These are phyloP conservation scores for Taeniopygia guttata DNA, from an alignment of 2,797 vertebrate species.

Conservation along the genomic window DNA sequence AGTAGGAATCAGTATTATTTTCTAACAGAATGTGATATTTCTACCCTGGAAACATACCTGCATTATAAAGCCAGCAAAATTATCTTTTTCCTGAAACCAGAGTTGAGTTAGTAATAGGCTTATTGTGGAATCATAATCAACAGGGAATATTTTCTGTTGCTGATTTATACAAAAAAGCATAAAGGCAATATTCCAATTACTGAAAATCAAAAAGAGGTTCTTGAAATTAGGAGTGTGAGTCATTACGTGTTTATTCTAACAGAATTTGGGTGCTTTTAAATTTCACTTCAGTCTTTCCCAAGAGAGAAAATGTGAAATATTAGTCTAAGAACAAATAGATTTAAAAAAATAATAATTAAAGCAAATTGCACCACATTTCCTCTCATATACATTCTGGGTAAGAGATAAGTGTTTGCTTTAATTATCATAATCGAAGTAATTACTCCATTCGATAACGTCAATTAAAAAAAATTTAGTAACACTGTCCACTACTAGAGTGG, in stretches of 20 bases:
- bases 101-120: background rate
- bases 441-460: constrained; percentile 1
- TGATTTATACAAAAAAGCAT: background rate
- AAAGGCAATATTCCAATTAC: background rate
- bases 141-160: background rate
- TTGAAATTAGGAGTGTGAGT: background rate
- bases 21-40: background rate
- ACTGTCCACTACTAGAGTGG: background rate
- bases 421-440: background rate
- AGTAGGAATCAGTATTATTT: background rate
- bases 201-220: background rate
- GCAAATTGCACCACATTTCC: background rate
- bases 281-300: background rate
- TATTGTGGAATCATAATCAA: background rate
- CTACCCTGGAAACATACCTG: background rate
- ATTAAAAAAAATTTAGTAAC: constrained; percentile 37
- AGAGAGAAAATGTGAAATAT: background rate
- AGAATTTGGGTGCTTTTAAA: background rate
- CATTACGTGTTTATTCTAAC: background rate
- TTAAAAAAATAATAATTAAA: background rate
- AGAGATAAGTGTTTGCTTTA: constrained; percentile 10
- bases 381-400: background rate
- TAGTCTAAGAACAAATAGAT: background rate
- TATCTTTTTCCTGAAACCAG: background rate
- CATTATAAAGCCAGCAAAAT: background rate